phyloP scores from a whole-genome alignment of 2,113 vertebrate species.

The Osmerus mordax region DNA sequence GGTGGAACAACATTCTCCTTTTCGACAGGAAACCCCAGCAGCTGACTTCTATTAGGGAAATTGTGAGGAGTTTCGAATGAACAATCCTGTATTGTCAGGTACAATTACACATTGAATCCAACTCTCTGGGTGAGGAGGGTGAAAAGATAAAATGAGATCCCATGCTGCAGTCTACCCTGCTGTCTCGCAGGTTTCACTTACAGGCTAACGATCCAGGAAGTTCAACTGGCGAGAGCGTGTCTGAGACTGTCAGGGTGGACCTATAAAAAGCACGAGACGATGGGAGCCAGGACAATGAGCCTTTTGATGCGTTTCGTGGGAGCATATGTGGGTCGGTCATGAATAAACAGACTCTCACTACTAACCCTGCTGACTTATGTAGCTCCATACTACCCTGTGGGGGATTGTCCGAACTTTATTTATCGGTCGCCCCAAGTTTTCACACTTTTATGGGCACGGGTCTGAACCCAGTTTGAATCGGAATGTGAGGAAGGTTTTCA shows the following conservation, averaged over 20 bases:
- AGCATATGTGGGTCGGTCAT: conserved; percentile 63
- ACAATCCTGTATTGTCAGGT: conserved; percentile 64
- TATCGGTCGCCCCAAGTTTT: conserved; percentile 52
- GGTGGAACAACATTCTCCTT: conserved; percentile 63
- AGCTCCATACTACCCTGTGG: conserved; percentile 18
- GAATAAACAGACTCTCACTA: conserved; percentile 63
- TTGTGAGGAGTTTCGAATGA: conserved; percentile 47
- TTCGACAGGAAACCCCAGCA: conserved; percentile 69
- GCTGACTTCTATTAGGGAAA: conserved; percentile 73
- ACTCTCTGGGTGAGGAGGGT: conserved; percentile 4
- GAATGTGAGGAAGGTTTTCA: neutral
- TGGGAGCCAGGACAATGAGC: conserved; percentile 62
- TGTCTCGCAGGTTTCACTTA: conserved; percentile 50
- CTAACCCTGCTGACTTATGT: conserved; percentile 40
- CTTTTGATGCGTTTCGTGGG: conserved; percentile 66
- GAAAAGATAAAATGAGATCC: conserved; percentile 32
- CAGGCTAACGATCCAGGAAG: conserved; percentile 56
- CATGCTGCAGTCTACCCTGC: conserved; percentile 13
- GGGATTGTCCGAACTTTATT: conserved; percentile 15
- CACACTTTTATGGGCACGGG: conserved; percentile 1
- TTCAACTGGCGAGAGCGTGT: conserved; percentile 35
- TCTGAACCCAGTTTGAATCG: neutral
- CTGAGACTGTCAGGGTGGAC: conserved; percentile 55
- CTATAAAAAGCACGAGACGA: conserved; percentile 60
- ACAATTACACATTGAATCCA: conserved; percentile 47